Evolutionary conservation across 1,140 invertebrate genomes (phyloP), one percentile per base, ranked within the genome.

Genomic region (Vanessa atalanta): DNA sequence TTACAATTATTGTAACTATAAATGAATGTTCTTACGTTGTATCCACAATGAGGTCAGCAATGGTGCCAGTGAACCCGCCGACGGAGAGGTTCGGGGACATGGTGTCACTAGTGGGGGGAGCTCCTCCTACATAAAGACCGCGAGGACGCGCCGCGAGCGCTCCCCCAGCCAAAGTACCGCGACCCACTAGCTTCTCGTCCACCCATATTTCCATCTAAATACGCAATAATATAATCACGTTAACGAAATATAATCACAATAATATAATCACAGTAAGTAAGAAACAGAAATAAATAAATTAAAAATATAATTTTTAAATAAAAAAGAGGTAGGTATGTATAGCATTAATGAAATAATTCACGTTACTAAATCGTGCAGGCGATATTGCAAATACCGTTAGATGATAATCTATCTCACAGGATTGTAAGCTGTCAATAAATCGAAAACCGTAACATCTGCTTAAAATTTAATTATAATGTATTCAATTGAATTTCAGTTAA

Each of bases 51-150:
- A 92, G 65, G 47, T 92, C 90, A 31, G 84, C 81, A 0, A 92
- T 43, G 3, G 90, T 92, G 6, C 90, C 90, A 4, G 80, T 83
- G 66, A 90, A 90, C 16, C 81, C 76, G 0, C 53, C 65, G 1
- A 79, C 47, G 0, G 80, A 75, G 0, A 82, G 48, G 3, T 73
- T 43, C n/a, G 71, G 50, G 37, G 20, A 43, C 37, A 1, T 15
- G 26, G 43, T 12, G 53, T 57, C 53, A 23, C 92, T 53, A 20
- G 93, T 92, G 67, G 93, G 93, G 14, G 95, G 95, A 14, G 95
- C 84, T 2, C 96, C 96, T 51, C 96, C 96, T 75, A 97, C 93
- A 83, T 93, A 95, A 20, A 95, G 73, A 4, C 94, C 95, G 4
- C 93, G 76, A 0, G 85, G 61, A 0, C 88, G 83, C n/a, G 95